Evolutionary conservation across 1,140 invertebrate genomes (phyloP).

Genomic region (Aplysia californica): DNA sequence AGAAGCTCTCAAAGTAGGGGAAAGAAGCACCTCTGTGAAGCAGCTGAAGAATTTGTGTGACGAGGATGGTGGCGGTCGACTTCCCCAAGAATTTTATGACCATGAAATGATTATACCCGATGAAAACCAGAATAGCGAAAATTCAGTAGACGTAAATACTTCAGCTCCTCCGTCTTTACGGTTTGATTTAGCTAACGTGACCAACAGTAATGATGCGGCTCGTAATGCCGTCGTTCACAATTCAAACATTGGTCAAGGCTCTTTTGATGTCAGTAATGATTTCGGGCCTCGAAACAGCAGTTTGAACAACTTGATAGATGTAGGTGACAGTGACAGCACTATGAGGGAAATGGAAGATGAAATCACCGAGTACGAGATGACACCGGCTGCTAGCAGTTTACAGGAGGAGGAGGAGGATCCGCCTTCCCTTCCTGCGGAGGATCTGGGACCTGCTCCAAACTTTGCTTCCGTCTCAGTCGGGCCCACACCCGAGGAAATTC

Average conservation of each 20-base stretch:
- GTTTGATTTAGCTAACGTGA: too few species aligned
- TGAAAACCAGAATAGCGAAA: background rate
- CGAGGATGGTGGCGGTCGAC: background rate
- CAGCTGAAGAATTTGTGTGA: background rate
- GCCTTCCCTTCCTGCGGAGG: background rate
- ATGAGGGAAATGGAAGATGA: too few species aligned
- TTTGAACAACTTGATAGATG: too few species aligned
- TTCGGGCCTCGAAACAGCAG: background rate
- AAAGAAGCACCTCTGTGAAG: background rate
- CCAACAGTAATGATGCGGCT: background rate
- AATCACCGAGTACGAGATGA: background rate
- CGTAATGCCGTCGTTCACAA: background rate
- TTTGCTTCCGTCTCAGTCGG: background rate
- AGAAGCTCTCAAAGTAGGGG: constrained; percentile 65
- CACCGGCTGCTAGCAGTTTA: background rate
- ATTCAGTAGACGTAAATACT: background rate
- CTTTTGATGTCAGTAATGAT: background rate
- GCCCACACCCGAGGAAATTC: background rate
- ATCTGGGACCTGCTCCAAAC: background rate
- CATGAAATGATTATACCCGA: background rate
- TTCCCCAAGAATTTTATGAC: background rate
- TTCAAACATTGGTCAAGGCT: too few species aligned
- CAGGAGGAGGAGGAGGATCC: background rate
- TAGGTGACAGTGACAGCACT: too few species aligned
- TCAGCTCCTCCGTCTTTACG: too few species aligned